These are phyloP conservation scores for Limonius californicus DNA, from an alignment of 1,140 invertebrate species.

Conservation along the genomic window DNA sequence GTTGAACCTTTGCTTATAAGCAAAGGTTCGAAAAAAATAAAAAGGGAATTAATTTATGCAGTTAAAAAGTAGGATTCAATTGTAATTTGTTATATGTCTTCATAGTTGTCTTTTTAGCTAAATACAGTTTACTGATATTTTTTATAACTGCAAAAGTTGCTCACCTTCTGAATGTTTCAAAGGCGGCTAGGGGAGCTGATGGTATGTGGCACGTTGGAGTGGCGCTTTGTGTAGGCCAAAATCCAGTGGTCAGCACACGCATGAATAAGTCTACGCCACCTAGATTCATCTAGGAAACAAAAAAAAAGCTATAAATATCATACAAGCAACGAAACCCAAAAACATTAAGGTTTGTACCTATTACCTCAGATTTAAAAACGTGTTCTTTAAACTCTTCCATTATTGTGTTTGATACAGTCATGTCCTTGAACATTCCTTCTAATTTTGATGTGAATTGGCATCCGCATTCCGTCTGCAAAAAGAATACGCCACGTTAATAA, in stretches of 20 bases:
- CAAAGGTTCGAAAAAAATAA: no score
- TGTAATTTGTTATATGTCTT: no score
- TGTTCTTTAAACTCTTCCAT: constrained; percentile 98
- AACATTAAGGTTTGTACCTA: no score
- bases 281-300: constrained; percentile 64
- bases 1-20: no score
- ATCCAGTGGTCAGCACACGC: constrained; percentile 95
- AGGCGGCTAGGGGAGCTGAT: constrained; percentile 81
- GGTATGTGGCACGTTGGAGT: constrained; percentile 93
- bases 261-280: constrained; percentile 94
- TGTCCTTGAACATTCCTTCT: constrained; percentile 99
- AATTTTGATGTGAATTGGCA: constrained; percentile 99
- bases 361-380: constrained; percentile 69
- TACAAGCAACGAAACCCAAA: no score
- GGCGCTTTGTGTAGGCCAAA: constrained; percentile 97
- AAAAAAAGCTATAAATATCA: no score
- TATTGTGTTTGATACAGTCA: constrained; percentile 98
- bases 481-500: no score
- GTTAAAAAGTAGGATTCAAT: no score
- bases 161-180: constrained; percentile 92
- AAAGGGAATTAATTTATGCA: no score
- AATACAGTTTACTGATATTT: no score
- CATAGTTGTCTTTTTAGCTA: no score
- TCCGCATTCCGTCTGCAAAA: constrained; percentile 93
- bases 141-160: no score